These are phyloP conservation scores for Caenorhabditis angaria DNA, from an alignment of 2,888 invertebrate species.

Conservation along the genomic window DNA sequence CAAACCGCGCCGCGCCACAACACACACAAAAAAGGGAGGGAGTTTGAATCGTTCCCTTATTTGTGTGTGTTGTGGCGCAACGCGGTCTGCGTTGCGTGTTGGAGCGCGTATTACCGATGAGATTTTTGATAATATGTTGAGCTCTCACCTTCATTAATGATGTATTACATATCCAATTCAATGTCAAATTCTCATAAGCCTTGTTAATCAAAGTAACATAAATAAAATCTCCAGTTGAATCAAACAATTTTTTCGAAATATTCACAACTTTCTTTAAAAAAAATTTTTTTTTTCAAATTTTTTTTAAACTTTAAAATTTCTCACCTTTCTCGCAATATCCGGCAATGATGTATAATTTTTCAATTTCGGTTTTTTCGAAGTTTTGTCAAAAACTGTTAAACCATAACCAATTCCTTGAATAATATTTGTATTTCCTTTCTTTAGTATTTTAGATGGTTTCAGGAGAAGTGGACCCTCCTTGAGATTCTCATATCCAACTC, in stretches of 20 bases:
- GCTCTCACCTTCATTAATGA: slow-evolving; percentile 45
- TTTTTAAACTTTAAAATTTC: background rate
- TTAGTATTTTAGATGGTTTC: slow-evolving; percentile 22
- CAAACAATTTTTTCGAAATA: slow-evolving; percentile 5
- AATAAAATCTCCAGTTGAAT: slow-evolving; percentile 26
- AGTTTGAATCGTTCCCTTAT: too few species aligned
- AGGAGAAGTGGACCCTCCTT: slow-evolving; percentile 31
- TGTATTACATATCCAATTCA: slow-evolving; percentile 69
- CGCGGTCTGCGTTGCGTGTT: too few species aligned
- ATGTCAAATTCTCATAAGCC: slow-evolving; percentile 64
- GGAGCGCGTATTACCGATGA: too few species aligned
- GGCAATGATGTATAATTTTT: slow-evolving; percentile 3
- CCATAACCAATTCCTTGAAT: slow-evolving; percentile 34
- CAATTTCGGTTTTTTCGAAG: background rate
- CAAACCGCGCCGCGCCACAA: too few species aligned
- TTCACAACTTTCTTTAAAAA: slow-evolving; percentile 7
- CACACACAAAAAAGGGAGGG: too few species aligned
- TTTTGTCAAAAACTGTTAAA: slow-evolving; percentile 15
- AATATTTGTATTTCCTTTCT: slow-evolving; percentile 24
- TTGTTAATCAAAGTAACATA: slow-evolving; percentile 58
- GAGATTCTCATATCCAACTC: slow-evolving; percentile 29
- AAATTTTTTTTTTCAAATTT: background rate
- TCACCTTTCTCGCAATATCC: background rate
- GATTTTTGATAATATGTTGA: background rate
- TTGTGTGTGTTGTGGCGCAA: too few species aligned